A percentile compares a stretch with the other conserved stretches of the same genome.
These are phyloP conservation scores for Volucella zonaria DNA, from an alignment of 2,888 invertebrate genomes.

Conservation along the genomic window DNA sequence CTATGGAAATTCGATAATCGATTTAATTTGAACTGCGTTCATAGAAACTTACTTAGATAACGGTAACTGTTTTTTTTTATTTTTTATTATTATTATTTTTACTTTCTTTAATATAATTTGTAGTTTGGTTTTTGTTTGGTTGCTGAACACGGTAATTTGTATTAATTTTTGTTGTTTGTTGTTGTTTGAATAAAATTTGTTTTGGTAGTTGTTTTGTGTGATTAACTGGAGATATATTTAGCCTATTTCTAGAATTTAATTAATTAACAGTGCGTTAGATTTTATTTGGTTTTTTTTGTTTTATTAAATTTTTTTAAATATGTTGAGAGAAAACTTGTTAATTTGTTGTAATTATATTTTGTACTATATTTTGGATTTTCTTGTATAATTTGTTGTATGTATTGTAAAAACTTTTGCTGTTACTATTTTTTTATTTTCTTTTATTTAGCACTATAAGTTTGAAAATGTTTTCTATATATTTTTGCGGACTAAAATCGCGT, in stretches of 20 bases:
- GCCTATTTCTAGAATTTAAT: constrained; percentile 56
- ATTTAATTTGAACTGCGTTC: constrained; percentile 68
- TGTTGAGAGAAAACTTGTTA: constrained; percentile 64
- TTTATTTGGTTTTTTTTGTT: constrained; percentile 66
- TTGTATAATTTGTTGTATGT: constrained; percentile 62
- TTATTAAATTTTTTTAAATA: constrained; percentile 42
- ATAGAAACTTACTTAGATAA: constrained; percentile 72
- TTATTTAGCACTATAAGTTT: constrained; percentile 65
- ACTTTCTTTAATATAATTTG: constrained; percentile 60
- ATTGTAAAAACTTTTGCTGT: constrained; percentile 68
- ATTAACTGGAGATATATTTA: constrained; percentile 61
- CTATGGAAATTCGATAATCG: constrained; percentile 69
- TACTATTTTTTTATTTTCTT: constrained; percentile 36
- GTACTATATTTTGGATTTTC: constrained; percentile 73
- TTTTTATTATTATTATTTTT: too few relatives aligned
- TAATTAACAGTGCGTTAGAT: constrained; percentile 74
- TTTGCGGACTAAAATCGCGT: constrained; percentile 71
- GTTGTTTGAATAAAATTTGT: constrained; percentile 71
- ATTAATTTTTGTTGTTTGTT: constrained; percentile 70
- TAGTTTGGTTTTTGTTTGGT: constrained; percentile 73
- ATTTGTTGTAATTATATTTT: constrained; percentile 70
- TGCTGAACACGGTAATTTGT: constrained; percentile 75
- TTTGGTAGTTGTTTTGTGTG: constrained; percentile 72
- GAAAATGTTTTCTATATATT: constrained; percentile 35
- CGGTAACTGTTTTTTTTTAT: constrained; percentile 14